A percentile compares a stretch with the other conserved stretches of the same genome.
These are phyloP conservation scores for Incurvaria masculella DNA, from an alignment of 2,888 invertebrate species.

Conservation along the genomic window DNA sequence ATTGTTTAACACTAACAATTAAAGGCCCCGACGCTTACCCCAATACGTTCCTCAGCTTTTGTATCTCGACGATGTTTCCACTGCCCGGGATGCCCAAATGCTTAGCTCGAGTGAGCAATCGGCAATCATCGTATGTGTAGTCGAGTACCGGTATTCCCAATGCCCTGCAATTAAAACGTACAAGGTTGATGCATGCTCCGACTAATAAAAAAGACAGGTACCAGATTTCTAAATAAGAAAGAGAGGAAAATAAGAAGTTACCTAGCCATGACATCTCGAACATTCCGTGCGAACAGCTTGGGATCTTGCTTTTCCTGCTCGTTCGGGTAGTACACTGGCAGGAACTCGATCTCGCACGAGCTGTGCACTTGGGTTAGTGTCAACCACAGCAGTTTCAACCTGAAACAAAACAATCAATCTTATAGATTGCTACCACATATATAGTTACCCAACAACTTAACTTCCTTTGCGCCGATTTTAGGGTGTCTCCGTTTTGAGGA, in stretches of 20 bases:
- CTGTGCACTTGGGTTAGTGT: slow-evolving; percentile 86
- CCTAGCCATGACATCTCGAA: slow-evolving; percentile 89
- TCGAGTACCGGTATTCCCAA: slow-evolving; percentile 83
- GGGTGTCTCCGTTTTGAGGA: too few species aligned
- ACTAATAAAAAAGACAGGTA: too few species aligned
- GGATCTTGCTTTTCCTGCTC: slow-evolving; percentile 84
- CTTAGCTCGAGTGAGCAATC: slow-evolving; percentile 79
- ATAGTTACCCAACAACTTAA: too few species aligned
- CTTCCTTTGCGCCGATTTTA: too few species aligned
- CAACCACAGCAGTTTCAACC: slow-evolving; percentile 80
- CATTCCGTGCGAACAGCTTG: slow-evolving; percentile 86
- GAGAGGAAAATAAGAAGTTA: slow-evolving; percentile 41
- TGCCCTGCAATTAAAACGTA: slow-evolving; percentile 56
- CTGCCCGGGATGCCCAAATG: slow-evolving; percentile 76
- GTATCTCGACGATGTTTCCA: slow-evolving; percentile 71
- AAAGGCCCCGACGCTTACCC: slow-evolving; percentile 53
- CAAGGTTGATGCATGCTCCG: too few species aligned
- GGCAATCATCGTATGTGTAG: slow-evolving; percentile 91
- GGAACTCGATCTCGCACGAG: slow-evolving; percentile 85
- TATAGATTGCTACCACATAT: too few species aligned
- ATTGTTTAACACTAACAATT: not conserved
- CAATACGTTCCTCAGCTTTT: slow-evolving; percentile 70
- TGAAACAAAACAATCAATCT: slow-evolving; percentile 55
- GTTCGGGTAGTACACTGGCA: slow-evolving; percentile 87
- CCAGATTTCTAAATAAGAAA: not conserved